These are phyloP conservation scores for Seriola dumerili DNA, from an alignment of 2,113 vertebrate genomes.

Conservation along the genomic window DNA sequence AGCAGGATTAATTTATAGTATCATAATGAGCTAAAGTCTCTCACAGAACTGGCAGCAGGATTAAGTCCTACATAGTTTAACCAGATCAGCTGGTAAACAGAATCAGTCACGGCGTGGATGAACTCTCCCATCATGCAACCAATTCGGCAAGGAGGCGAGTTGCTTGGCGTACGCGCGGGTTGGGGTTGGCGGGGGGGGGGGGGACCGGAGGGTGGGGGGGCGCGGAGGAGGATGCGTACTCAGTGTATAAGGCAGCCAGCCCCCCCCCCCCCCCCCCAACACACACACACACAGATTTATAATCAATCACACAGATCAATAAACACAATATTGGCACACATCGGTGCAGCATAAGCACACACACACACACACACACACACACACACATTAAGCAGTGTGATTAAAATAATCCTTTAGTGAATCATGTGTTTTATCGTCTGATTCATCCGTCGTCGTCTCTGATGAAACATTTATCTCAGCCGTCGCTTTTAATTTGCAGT, in stretches of 20 bases:
- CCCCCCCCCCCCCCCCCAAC: neutral
- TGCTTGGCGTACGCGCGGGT: too few species aligned
- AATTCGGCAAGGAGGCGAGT: too few species aligned
- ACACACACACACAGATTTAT: neutral
- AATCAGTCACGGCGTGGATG: neutral
- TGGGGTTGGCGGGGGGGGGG: too few species aligned
- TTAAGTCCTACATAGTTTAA: too few species aligned
- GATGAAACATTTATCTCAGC: slow-evolving; percentile 25
- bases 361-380: neutral
- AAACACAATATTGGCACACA: neutral
- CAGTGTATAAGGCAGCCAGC: neutral
- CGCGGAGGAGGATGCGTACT: too few species aligned
- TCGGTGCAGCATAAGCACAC: too few species aligned
- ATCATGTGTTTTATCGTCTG: slow-evolving; percentile 20
- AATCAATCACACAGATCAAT: slow-evolving; percentile 6
- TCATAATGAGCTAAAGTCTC: too few species aligned
- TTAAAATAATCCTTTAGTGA: slow-evolving; percentile 1
- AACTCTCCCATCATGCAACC: slow-evolving; percentile 17
- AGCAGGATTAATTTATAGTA: too few species aligned
- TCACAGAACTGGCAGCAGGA: too few species aligned
- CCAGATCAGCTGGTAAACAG: neutral
- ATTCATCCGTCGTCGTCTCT: slow-evolving; percentile 31
- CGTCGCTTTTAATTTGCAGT: slow-evolving; percentile 25
- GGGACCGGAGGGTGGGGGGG: too few species aligned
- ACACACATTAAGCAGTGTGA: neutral